These are phyloP conservation scores for Sebastes schlegelii DNA, from an alignment of 2,113 vertebrate genomes.

Conservation along the genomic window DNA sequence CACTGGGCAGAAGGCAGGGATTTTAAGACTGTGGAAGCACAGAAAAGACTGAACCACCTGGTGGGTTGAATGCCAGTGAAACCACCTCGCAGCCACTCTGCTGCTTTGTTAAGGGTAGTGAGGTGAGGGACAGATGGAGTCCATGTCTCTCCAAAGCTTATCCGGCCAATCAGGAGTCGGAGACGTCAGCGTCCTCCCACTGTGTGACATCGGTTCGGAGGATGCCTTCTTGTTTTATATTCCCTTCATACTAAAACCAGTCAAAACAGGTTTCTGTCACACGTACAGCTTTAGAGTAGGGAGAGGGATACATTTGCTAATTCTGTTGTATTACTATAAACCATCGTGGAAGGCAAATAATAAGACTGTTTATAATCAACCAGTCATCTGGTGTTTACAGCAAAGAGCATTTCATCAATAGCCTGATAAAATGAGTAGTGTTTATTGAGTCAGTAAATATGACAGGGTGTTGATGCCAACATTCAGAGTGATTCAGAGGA, in stretches of 20 bases:
- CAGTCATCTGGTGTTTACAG: neutral
- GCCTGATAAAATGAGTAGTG: neutral
- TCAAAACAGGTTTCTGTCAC: neutral
- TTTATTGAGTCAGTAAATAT: neutral
- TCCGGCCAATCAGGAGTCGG: neutral
- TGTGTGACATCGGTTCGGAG: neutral
- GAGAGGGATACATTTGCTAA: neutral
- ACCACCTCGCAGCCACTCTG: neutral
- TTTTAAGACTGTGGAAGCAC: neutral
- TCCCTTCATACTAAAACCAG: neutral
- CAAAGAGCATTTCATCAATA: neutral
- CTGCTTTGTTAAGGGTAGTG: neutral
- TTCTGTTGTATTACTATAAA: neutral
- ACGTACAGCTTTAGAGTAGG: neutral
- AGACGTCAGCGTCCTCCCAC: neutral
- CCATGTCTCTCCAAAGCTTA: neutral
- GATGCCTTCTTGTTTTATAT: neutral
- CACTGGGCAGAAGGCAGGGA: neutral
- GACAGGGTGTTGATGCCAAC: slow-evolving; percentile 1
- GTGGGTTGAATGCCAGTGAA: slow-evolving; percentile 1
- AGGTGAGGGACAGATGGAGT: neutral
- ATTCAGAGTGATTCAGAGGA: neutral
- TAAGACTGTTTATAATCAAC: neutral
- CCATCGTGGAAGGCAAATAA: neutral
- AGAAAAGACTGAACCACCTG: neutral